Evolutionary conservation across 2,113 vertebrate species (phyloP), one percentile per base, ranked within the genome.

Genomic region (Eudyptes chrysolophus): DNA sequence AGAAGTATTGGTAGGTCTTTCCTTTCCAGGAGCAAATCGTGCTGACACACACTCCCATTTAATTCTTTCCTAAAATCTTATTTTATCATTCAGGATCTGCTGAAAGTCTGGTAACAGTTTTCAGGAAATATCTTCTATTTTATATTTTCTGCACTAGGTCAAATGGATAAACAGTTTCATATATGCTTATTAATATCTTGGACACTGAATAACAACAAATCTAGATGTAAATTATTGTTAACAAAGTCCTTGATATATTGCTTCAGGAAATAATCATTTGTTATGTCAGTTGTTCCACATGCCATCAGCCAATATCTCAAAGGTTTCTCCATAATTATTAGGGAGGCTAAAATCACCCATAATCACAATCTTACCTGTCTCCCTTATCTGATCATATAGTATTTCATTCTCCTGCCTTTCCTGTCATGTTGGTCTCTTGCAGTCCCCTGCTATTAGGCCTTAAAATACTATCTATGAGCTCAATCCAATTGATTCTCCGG

Each of bases 251-350:
- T 90, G 55, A 90, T 94, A 70, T 60, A 76, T 58, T 85, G 69
- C 70, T 95, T 85, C n/a, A 88, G 61, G 93, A 97, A 92, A 88
- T 94, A 92, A 90, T 72, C 9, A 91, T 94, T 96, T 86, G 18
- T 75, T 85, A 85, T 72, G 62, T 93, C 96, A 95, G 18, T 95
- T 94, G 87, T 88, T 89, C 34, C 48, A 38, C 83, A 55, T 69
- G 29, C 36, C 77, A 74, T 64, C 71, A 92, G 75, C 58, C 66
- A 69, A 71, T 74, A 87, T 96, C 94, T 97, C 92, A 93, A 82
- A 94, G 75, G 3, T 95, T 98, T 97, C 87, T 97, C 90, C 87
- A 21, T 64, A 92, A 98, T 96, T 97, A 96, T 97, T 95, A 96
- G 84, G 88, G 72, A 92, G 44, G 75, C 11, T 72, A 84, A 97